Percentiles rank a stretch among this genome's conserved stretches.
phyloP scores from a whole-genome alignment of 1,140 invertebrate genomes.

The Euglossa dilemma region DNA sequence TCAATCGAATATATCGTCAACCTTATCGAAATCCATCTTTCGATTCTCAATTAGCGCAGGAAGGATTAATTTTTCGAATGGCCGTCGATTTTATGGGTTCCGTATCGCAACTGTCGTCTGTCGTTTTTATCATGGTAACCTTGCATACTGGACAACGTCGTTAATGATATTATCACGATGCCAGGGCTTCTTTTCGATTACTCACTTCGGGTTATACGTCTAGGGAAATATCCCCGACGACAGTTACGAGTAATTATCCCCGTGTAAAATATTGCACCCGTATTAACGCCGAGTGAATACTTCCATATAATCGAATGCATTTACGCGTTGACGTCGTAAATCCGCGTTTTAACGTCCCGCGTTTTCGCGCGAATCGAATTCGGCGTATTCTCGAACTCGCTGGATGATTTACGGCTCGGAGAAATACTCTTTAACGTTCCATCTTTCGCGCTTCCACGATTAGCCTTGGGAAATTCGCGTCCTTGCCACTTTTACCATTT shows the following conservation, averaged over 20 bases:
- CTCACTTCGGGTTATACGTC: slow-evolving; percentile 27
- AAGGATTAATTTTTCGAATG: background rate
- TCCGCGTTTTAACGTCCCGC: slow-evolving; percentile 45
- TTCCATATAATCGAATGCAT: slow-evolving; percentile 57
- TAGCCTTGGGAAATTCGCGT: too few species aligned
- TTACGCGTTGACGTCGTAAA: slow-evolving; percentile 55
- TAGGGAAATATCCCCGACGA: slow-evolving; percentile 47
- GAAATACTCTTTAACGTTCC: background rate
- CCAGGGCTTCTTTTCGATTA: slow-evolving; percentile 23
- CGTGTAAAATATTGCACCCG: slow-evolving; percentile 58
- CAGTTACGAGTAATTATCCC: slow-evolving; percentile 62
- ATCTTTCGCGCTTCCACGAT: too few species aligned
- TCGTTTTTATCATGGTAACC: slow-evolving; percentile 28
- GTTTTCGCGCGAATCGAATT: slow-evolving; percentile 38
- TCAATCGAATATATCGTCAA: too few species aligned
- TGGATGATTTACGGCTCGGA: background rate
- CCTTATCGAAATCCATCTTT: too few species aligned
- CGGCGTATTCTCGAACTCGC: background rate
- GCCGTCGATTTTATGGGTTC: background rate
- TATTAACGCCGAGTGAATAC: slow-evolving; percentile 55
- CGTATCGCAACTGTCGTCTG: background rate
- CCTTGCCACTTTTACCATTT: too few species aligned
- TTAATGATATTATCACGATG: slow-evolving; percentile 40
- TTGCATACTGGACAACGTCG: slow-evolving; percentile 41
- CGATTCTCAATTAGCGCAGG: background rate